Evolutionary conservation across 53 echinoderm and acorn worm species (phyloP), one percentile per base, ranked within the genome.

Genomic region (Crossaster papposus): DNA sequence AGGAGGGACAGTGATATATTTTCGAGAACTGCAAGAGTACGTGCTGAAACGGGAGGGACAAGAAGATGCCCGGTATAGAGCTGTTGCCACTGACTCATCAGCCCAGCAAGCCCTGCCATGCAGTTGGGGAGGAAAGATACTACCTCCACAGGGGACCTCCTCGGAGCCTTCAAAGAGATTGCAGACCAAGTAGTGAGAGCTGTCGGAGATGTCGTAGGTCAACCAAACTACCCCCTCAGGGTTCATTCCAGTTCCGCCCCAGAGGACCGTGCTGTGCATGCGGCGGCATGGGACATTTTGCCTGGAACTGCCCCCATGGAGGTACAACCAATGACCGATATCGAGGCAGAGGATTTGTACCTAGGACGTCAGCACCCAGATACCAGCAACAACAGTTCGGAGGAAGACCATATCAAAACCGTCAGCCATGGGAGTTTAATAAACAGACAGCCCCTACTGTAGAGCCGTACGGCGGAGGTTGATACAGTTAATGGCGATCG

Each of bases 251-350:
- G 35, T 54, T n/a, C 62, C 17, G 30, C 34, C 30, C 72, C 52
- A 38, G 32, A 74, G 18, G 88, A 78, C 22, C 34, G 31, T 88
- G 88, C 34, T 78, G 63, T 62, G 63, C 88, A n/a, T 88, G 78
- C 22, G 88, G 88, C 8, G 32, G 34, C 31, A 31, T 36, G 31
- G 88, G 88, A 13, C 88, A 88, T 32, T 88, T 88, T 62, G 88
- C 88, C 62, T 29, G 88, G 58, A 78, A 88, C 14, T 88, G 88
- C 64, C 78, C 83, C n/a, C n/a, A n/a, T n/a, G n/a, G n/a, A n/a
- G n/a, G n/a, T n/a, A n/a, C n/a, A n/a, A n/a, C n/a, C n/a, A n/a
- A n/a, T n/a, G n/a, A n/a, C n/a, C n/a, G n/a, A n/a, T n/a, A n/a
- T n/a, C n/a, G n/a, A n/a, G n/a, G n/a, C n/a, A n/a, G n/a, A n/a